Evolutionary conservation across 2,797 vertebrate species (phyloP), one percentile per base, ranked within the genome.

Genomic region (Zalophus californianus): DNA sequence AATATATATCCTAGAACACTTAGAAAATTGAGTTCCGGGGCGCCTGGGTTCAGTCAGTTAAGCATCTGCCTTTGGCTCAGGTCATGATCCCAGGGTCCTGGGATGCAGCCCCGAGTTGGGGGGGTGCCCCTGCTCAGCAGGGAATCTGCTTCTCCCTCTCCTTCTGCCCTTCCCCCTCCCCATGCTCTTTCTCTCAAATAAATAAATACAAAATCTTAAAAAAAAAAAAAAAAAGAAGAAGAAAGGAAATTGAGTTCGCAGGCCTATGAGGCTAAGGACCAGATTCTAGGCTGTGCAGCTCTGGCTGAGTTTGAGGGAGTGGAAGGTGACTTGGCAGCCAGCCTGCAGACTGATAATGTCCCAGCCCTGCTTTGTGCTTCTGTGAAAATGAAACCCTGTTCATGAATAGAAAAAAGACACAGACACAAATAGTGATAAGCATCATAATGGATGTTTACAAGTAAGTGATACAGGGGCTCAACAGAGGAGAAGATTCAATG

Each of bases 381-480:
- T 73, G 25, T 94, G 94, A 80, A 91, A 96, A 86, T 56, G 68
- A 98, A 97, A 89, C 91, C 86, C 73, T 52, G 62, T 20, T 91
- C 91, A 62, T 64, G 86, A 86, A 35, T 44, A 95, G 93, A 75
- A 91, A 93, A 54, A 64, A 82, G 82, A 96, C 86, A 96, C 78
- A 64, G 88, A 64, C 80, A 58, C 91, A 94, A 58, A 94, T 4
- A 94, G 70, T 0, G 75, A 86, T 91, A 79, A 54, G 85, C 25
- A 60, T 93, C 73, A 1, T 84, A 89, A 91, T 92, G 87, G 96
- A 64, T 83, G 83, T 94, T 94, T 92, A 68, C 60, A 29, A 56
- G 93, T 62, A 86, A 96, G 54, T 48, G 87, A 96, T 68, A 73
- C 5, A 4, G 62, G 18, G 12, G n/a, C 66, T 62, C 83, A 23